Percentiles rank a stretch among this genome's conserved stretches.
phyloP scores from a whole-genome alignment of 1,140 invertebrate genomes.

The Hestina assimilis region DNA sequence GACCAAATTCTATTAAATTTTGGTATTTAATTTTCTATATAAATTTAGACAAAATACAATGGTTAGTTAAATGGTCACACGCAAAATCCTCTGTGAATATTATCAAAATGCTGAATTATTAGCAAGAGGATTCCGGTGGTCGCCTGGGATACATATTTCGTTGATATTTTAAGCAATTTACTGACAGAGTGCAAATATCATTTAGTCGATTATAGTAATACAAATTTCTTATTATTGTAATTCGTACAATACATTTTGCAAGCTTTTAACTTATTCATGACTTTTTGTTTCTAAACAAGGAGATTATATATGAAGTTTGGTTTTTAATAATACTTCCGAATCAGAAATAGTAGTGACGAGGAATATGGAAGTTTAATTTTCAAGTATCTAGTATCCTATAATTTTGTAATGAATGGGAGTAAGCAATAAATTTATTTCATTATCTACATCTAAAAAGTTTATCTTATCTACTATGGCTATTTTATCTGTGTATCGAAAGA shows the following conservation, averaged over 20 bases:
- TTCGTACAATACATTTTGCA: conserved; percentile 60
- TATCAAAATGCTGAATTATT: conserved; percentile 21
- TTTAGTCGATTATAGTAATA: conserved; percentile 60
- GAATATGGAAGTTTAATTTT: not conserved
- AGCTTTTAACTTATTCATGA: conserved; percentile 52
- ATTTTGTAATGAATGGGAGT: too few species aligned
- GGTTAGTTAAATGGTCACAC: conserved; percentile 49
- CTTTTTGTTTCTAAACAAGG: conserved; percentile 42
- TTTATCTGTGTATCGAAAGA: too few species aligned
- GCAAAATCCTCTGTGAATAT: conserved; percentile 38
- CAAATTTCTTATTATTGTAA: conserved; percentile 57
- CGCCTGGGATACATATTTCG: conserved; percentile 15
- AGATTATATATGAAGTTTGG: conserved; percentile 42
- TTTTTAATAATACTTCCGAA: not conserved
- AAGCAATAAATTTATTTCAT: too few species aligned
- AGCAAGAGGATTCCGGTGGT: conserved; percentile 40
- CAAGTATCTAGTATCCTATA: not conserved
- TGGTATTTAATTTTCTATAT: conserved; percentile 67
- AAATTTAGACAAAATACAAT: conserved; percentile 68
- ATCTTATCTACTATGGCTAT: too few species aligned
- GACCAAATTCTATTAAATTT: conserved; percentile 70
- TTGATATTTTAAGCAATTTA: conserved; percentile 47
- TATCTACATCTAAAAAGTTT: too few species aligned
- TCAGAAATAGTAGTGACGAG: not conserved
- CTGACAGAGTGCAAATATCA: conserved; percentile 60